Percentiles rank a stretch among this genome's conserved stretches.
These are phyloP conservation scores for Henricia sp. DNA, from an alignment of 53 echinoderm and acorn worm genomes.

Conservation along the genomic window DNA sequence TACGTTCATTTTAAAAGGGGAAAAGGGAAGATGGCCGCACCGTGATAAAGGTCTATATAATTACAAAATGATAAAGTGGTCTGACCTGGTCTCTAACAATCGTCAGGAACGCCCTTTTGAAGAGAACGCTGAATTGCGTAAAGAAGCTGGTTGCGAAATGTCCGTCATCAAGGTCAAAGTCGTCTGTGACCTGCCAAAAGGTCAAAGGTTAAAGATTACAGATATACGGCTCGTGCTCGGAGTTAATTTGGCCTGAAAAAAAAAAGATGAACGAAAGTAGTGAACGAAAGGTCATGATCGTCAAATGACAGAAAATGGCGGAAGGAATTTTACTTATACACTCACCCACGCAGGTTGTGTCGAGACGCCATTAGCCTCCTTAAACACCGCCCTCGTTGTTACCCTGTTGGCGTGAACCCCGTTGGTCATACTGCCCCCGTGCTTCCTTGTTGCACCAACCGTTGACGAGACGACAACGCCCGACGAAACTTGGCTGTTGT, in stretches of 20 bases:
- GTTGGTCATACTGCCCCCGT: conserved; percentile 6
- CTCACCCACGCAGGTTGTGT: conserved; percentile 53
- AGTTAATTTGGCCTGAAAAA: too few species aligned
- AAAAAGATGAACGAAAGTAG: too few species aligned
- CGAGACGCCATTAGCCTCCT: conserved; percentile 40
- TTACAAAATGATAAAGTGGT: not conserved
- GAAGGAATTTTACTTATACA: too few species aligned
- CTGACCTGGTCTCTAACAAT: conserved; percentile 91
- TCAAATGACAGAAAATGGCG: too few species aligned
- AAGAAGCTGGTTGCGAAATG: conserved; percentile 80
- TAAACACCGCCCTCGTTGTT: conserved; percentile 60
- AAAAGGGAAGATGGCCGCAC: too few species aligned
- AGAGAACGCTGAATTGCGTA: conserved; percentile 86
- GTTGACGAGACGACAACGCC: not conserved
- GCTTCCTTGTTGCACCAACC: not conserved
- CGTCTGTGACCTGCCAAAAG: conserved; percentile 4
- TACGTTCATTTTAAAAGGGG: too few species aligned
- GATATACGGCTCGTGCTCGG: too few species aligned
- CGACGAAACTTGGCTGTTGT: conserved; percentile 45
- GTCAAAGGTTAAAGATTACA: conserved; percentile 6
- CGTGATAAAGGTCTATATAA: too few species aligned
- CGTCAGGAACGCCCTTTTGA: conserved; percentile 76
- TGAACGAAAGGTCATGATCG: too few species aligned
- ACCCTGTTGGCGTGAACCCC: conserved; percentile 56
- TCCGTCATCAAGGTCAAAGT: conserved; percentile 24